These are phyloP conservation scores for Tenodera sinensis DNA, from an alignment of 2,888 invertebrate species.

Conservation along the genomic window DNA sequence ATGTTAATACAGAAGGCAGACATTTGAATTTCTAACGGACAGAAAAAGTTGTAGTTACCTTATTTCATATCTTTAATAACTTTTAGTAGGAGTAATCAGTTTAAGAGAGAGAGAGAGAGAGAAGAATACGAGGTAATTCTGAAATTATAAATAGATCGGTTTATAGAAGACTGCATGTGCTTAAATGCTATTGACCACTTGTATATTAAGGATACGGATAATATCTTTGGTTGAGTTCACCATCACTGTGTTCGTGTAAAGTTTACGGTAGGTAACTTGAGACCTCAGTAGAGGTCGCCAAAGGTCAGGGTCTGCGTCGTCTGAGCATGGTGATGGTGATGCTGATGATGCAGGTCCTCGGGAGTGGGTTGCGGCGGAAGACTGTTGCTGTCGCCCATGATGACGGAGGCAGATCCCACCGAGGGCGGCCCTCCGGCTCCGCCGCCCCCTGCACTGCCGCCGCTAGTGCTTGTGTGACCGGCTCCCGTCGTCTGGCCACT, in stretches of 20 bases:
- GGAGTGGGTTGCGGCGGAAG: slow-evolving; percentile 49
- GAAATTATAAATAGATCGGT: neutral
- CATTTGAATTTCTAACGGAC: too few relatives aligned
- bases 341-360: slow-evolving; percentile 39
- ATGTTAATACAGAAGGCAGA: too few relatives aligned
- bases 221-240: neutral
- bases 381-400: slow-evolving; percentile 49
- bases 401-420: slow-evolving; percentile 43
- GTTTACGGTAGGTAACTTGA: neutral
- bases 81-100: neutral
- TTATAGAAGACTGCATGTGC: neutral
- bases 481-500: slow-evolving; percentile 40
- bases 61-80: too few relatives aligned
- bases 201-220: neutral
- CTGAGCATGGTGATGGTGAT: slow-evolving; percentile 21
- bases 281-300: slow-evolving; percentile 47
- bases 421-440: slow-evolving; percentile 39
- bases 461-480: slow-evolving; percentile 36
- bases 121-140: neutral
- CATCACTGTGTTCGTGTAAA: neutral
- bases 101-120: neutral
- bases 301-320: slow-evolving; percentile 37
- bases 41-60: too few relatives aligned
- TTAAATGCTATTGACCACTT: neutral
- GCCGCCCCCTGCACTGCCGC: slow-evolving; percentile 40